These are phyloP conservation scores for Elachura formosa DNA, from an alignment of 2,113 vertebrate genomes.

Conservation along the genomic window DNA sequence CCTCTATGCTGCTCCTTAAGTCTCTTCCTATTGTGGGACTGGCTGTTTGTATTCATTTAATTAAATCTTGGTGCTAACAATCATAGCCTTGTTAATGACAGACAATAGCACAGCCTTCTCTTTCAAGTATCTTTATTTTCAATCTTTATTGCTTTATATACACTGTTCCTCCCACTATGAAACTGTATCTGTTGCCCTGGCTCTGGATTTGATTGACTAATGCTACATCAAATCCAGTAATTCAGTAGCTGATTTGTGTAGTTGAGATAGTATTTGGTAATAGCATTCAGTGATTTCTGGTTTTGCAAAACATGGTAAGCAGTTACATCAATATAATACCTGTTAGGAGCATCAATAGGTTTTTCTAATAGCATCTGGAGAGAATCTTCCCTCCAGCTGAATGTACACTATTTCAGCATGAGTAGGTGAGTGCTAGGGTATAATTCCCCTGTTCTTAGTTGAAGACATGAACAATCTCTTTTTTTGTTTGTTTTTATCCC, in stretches of 20 bases:
- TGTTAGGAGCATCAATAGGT: neutral
- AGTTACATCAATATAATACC: neutral
- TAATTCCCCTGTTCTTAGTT: neutral
- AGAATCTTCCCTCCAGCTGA: neutral
- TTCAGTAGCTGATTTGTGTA: neutral
- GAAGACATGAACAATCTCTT: neutral
- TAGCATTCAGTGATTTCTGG: neutral
- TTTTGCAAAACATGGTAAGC: neutral
- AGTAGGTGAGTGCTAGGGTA: neutral
- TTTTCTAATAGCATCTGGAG: neutral
- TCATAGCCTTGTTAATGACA: neutral
- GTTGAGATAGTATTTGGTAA: neutral
- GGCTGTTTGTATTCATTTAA: neutral
- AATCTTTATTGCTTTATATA: too few species aligned
- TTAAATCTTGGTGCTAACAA: neutral
- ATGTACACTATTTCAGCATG: neutral
- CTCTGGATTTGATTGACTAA: neutral
- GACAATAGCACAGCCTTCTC: neutral
- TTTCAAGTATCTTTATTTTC: too few species aligned
- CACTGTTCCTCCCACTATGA: too few species aligned
- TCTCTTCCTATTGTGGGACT: neutral
- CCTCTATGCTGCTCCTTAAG: neutral
- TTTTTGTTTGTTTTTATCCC: neutral
- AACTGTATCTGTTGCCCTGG: neutral
- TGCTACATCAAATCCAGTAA: neutral